Base-by-base conservation (phyloP, 2,888 invertebrate species). In the Mythimna vitellina region DNA sequence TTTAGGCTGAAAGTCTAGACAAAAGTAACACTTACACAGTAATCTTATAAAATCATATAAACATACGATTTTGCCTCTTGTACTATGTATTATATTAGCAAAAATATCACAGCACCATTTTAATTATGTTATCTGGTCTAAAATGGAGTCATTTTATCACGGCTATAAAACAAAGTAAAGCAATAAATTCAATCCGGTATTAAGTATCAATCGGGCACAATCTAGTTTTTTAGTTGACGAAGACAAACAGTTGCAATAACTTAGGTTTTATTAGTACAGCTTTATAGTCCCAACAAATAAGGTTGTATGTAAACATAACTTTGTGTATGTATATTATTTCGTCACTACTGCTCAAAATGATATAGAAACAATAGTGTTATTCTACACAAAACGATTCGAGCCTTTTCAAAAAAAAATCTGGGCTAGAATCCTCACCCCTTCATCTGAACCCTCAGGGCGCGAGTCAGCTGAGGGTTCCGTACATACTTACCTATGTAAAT, bases 181-280 rank as follows among this genome's bases (percentile, higher is more conserved):
- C 56, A 46, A 81, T 81, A 78, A 81, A 81, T 29, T 57, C 8
- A 53, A 68, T 68, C 78, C 65, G 65, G 81, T 74, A 53, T 80
- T 63, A 32, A 56, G 49, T 56, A 51, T 80, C 60, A 54, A 66
- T 72, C 58, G 61, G 22, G 62, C 17, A 38, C 12, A 70, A 78
- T 78, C 70, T 70, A 74, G 80, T 80, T 78, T 81, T 77, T 77
- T 58, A 17, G 25, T 35, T 61, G 12, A 49, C 60, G 12, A 46
- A 67, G 49, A 76, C 58, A 54, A 65, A 68, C 58, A 53, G 63
- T 68, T 72, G 56, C 56, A 64, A 76, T 80, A 76, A 76, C 29
- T 80, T 69, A 80, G 3, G 20, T 66, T 73, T 81, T 81, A 81
- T 80, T 69, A 3, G 46, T 46, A n/a, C 32, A 46, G n/a, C 35